phyloP scores from a whole-genome alignment of 1,140 invertebrate genomes.

The Drosophila gunungcola region DNA sequence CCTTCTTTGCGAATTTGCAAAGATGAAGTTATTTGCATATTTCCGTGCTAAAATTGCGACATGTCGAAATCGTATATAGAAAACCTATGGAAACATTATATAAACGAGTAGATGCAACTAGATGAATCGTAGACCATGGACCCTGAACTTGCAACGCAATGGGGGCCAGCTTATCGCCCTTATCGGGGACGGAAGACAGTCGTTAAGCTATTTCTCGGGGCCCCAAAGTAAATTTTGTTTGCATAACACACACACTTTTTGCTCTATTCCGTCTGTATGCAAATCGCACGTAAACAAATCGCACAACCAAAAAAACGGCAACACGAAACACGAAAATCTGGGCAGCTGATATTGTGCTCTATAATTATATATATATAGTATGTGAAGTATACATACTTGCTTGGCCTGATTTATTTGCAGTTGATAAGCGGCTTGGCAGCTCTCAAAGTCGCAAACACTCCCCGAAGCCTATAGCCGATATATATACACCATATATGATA shows the following conservation, averaged over 20 bases:
- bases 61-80: background rate
- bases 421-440: conserved; percentile 23
- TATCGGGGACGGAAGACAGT: conserved; percentile 11
- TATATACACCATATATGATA: background rate
- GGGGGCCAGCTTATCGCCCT: conserved; percentile 9
- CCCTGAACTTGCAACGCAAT: conserved; percentile 17
- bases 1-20: too few relatives aligned
- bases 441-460: conserved; percentile 23
- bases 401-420: conserved; percentile 43
- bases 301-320: conserved; percentile 13
- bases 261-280: background rate
- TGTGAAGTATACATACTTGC: conserved; percentile 11
- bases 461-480: conserved; percentile 18
- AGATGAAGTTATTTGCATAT: too few relatives aligned
- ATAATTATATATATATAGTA: conserved; percentile 27
- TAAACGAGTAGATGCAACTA: background rate
- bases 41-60: too few relatives aligned
- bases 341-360: conserved; percentile 14
- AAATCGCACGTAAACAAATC: conserved; percentile 15
- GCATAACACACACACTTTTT: conserved; percentile 8
- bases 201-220: background rate
- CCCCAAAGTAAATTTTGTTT: conserved; percentile 4
- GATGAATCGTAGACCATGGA: background rate
- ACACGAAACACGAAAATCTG: conserved; percentile 5
- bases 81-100: background rate